A percentile compares a stretch with the other conserved stretches of the same genome.
Conservation (phyloP, 23 tunicate species). For the Halocynthia roretzi region DNA sequence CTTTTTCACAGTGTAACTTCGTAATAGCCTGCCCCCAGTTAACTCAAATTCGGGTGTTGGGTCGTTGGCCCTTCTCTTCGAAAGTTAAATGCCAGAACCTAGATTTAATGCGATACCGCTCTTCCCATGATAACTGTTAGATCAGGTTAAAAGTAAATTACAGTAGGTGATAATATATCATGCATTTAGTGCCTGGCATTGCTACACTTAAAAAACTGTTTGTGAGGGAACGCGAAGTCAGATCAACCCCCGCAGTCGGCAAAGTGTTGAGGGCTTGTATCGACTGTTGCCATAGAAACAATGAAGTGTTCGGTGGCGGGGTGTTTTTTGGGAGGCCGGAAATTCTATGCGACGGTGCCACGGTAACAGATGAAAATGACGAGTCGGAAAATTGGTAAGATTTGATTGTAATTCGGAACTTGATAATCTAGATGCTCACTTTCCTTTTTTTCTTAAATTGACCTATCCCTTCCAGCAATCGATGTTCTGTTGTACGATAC, state of each 20-base stretch:
- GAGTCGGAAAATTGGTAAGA: slow-evolving; percentile 16
- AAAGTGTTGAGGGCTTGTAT: slow-evolving; percentile 1
- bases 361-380: not conserved
- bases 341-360: not conserved
- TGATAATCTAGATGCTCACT: not conserved
- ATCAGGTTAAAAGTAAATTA: no score
- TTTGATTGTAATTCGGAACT: not conserved
- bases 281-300: slow-evolving; percentile 20
- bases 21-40: no score
- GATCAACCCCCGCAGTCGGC: slow-evolving; percentile 7
- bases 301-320: not conserved
- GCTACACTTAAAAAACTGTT: not conserved
- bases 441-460: not conserved
- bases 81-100: no score
- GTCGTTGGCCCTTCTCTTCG: no score
- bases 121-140: no score
- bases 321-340: not conserved
- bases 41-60: no score
- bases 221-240: slow-evolving; percentile 14
- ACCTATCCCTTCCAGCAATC: slow-evolving; percentile 41
- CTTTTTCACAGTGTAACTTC: no score
- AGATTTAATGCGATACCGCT: no score
- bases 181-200: slow-evolving; percentile 9
- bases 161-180: no score
- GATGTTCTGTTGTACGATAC: slow-evolving; percentile 69